Evolutionary conservation across 2,797 vertebrate species (phyloP), one percentile per base, ranked within the genome.

Genomic region (Zenarchopterus dispar): DNA sequence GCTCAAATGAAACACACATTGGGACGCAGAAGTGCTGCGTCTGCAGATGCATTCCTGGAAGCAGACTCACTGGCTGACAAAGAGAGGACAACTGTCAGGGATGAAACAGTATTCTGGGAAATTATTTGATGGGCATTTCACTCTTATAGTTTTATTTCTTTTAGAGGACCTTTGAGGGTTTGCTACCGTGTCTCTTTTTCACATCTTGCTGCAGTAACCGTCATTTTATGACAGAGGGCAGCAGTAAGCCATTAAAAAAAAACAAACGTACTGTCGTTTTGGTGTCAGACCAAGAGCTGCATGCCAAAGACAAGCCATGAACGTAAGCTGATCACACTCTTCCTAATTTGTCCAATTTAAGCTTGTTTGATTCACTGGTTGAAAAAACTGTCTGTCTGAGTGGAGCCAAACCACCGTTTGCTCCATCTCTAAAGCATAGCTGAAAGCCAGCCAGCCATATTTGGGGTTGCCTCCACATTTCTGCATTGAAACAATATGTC

Each of bases 1-100:
- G 81, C 84, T 83, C 84, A 89, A 92, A 93, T 93, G 89, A 92
- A 93, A 93, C 84, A 84, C 92, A 93, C 86, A 88, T 91, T 93
- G 86, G 84, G 84, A 75, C 67, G 9, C 73, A 88, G 77, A 93
- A 92, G 70, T 93, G 93, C 92, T 92, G 90, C 75, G 88, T 92
- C 79, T 89, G 92, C 93, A 92, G 62, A 75, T 70, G 79, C 84
- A 87, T 92, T 93, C 85, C 77, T 91, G 88, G 82, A 91, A 88
- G 75, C 82, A 78, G 84, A 82, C 88, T 78, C 51, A 50, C 22
- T 22, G 77, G 57, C 77, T 84, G 75, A 90, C 50, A 82, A 73
- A 81, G 56, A 76, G 60, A 67, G 58, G 59, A 43, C 59, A 79
- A 80, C 76, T 86, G 84, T 87, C 87, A 79, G 33, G 22, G 52